Evolutionary conservation across 1,140 invertebrate species (phyloP), one percentile per base, ranked within the genome.

Genomic region (Drosophila cardini): DNA sequence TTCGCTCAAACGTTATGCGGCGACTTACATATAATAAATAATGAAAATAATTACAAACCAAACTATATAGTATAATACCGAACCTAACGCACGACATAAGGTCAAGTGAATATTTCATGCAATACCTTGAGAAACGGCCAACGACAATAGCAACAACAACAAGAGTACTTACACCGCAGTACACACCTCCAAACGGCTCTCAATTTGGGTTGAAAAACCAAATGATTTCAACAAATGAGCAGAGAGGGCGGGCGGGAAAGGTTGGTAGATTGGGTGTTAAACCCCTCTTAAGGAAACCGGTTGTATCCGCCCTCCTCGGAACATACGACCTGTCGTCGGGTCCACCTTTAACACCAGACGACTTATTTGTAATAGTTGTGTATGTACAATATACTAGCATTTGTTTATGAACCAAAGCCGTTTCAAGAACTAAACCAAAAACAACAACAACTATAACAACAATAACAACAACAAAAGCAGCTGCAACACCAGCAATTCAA

Each of bases 101-200:
- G 80, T 84, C 80, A 84, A 68, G 76, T 55, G 21, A 55, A 58
- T 80, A 80, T 83, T 80, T 71, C 81, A 85, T 80, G 76, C 80
- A 84, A 84, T 80, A 84, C 80, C 80, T 84, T 84, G 80, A 76
- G 72, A 52, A 73, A 52, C 74, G 68, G 63, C 38, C 53, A 68
- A 38, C 65, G 38, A 26, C 48, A 60, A 18, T 38, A 11, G 40
- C 65, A 48, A 26, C 48, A 60, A 18, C 46, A 11, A 21, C 70
- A 42, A 38, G 21, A 21, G 21, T 26, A 26, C 21, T 26, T 26
- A 26, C 21, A 26, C 21, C 21, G 21, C 21, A 26, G 21, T 26
- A 26, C 21, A 26, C 21, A 26, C 21, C 21, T 26, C 21, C 21
- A 45, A 30, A 61, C 32, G 32, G 45, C 55, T 15, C 30, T n/a